Evolutionary conservation across 1,140 invertebrate genomes (phyloP).

Genomic region (Phthorimaea operculella): DNA sequence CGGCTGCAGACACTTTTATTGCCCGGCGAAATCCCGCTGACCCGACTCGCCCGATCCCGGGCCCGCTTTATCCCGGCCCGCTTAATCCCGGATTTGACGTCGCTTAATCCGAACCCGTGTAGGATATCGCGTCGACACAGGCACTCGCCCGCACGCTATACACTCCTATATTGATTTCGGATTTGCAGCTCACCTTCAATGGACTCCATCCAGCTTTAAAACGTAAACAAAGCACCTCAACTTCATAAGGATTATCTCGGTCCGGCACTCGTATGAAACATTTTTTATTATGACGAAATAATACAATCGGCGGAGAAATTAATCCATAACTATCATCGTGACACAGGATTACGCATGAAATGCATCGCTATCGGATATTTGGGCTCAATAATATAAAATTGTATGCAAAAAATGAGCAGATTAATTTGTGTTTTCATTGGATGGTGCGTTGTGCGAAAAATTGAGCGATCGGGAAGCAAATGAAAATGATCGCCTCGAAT

Average conservation of each 20-base stretch:
- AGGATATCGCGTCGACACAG: slow-evolving; percentile 64
- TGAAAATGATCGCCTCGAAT: slow-evolving; percentile 55
- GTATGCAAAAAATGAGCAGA: slow-evolving; percentile 65
- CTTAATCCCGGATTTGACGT: slow-evolving; percentile 67
- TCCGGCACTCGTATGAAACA: slow-evolving; percentile 19
- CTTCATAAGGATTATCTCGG: slow-evolving; percentile 26
- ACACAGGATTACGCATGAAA: slow-evolving; percentile 55
- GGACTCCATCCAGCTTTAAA: slow-evolving; percentile 20
- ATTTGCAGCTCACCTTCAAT: slow-evolving; percentile 39
- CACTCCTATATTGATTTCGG: slow-evolving; percentile 52
- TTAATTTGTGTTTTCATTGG: slow-evolving; percentile 66
- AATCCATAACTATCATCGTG: slow-evolving; percentile 58
- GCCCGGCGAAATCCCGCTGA: slow-evolving; percentile 55
- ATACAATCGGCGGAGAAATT: slow-evolving; percentile 52
- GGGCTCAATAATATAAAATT: slow-evolving; percentile 63
- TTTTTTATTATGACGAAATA: slow-evolving; percentile 53
- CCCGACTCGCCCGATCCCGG: slow-evolving; percentile 44
- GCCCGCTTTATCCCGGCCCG: slow-evolving; percentile 9
- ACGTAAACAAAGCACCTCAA: slow-evolving; percentile 29
- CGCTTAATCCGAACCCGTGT: slow-evolving; percentile 68
- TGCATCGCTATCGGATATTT: slow-evolving; percentile 55
- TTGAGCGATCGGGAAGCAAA: slow-evolving; percentile 52
- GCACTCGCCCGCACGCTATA: slow-evolving; percentile 39
- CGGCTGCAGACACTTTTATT: slow-evolving; percentile 70
- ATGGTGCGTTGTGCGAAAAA: slow-evolving; percentile 64